Evolutionary conservation across 92 coral and sea anemone species (phyloP).

Genomic region (Micromussa lordhowensis): DNA sequence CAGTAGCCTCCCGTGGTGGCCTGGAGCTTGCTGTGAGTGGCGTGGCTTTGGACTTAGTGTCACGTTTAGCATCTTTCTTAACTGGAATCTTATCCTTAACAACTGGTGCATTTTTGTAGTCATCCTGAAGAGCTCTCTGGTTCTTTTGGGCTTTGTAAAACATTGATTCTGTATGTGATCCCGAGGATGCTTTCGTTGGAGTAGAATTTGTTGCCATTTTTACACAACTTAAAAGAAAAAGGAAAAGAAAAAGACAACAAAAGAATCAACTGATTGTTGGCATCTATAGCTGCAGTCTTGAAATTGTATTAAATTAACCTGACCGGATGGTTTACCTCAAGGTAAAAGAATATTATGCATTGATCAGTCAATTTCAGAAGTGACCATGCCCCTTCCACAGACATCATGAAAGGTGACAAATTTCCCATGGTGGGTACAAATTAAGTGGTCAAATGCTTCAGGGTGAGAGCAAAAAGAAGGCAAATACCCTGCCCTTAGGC

Average conservation of each 20-base stretch:
- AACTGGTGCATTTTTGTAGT: slow-evolving; percentile 29
- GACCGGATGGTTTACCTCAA: too few relatives aligned
- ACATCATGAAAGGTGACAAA: too few relatives aligned
- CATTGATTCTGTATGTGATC: background rate
- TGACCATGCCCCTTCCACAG: too few relatives aligned
- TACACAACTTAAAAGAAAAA: background rate
- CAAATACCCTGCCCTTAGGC: too few relatives aligned
- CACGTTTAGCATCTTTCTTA: slow-evolving; percentile 24
- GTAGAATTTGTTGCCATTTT: slow-evolving; percentile 20
- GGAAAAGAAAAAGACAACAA: background rate
- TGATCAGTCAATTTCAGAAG: too few relatives aligned
- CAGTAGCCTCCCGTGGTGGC: background rate
- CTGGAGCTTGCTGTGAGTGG: background rate
- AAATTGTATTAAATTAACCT: too few relatives aligned
- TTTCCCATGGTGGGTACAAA: too few relatives aligned
- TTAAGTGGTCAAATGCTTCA: too few relatives aligned
- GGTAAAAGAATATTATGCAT: too few relatives aligned
- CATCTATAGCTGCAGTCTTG: too few relatives aligned
- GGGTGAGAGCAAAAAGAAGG: too few relatives aligned
- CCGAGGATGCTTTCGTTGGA: slow-evolving; percentile 24
- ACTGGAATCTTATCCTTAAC: slow-evolving; percentile 5
- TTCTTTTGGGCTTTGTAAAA: slow-evolving; percentile 24
- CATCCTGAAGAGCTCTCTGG: slow-evolving; percentile 25
- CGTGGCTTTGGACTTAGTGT: slow-evolving; percentile 3
- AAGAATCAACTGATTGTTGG: too few relatives aligned